These are phyloP conservation scores for Hephaestus fuliginosus DNA, from an alignment of 2,797 vertebrate genomes.

Conservation along the genomic window DNA sequence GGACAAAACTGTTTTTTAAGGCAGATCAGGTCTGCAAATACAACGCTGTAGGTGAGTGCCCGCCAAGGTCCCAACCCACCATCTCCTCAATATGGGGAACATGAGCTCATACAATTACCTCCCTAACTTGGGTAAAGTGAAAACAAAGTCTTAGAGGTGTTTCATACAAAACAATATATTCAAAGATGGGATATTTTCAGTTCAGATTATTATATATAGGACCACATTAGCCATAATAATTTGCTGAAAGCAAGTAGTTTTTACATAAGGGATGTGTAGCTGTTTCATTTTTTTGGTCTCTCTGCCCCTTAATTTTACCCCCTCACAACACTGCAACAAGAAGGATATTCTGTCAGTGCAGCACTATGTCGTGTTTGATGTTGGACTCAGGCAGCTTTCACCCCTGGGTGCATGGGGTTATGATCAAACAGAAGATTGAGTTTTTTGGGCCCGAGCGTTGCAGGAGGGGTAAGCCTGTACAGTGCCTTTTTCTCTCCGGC, in stretches of 20 bases:
- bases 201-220: background rate
- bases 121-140: background rate
- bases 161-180: too few relatives aligned
- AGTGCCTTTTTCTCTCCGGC: constrained; percentile 25
- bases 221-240: background rate
- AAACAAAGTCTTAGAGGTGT: background rate
- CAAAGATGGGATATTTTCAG: background rate
- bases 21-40: constrained; percentile 20
- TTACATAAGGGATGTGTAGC: background rate
- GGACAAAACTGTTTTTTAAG: constrained; percentile 19
- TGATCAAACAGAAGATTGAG: constrained; percentile 61
- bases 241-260: background rate
- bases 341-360: constrained; percentile 5
- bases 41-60: background rate
- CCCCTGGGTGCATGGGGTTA: constrained; percentile 33
- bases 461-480: constrained; percentile 15
- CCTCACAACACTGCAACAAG: background rate
- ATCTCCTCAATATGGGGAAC: background rate
- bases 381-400: constrained; percentile 47
- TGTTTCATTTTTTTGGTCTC: constrained; percentile 2
- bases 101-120: background rate
- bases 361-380: constrained; percentile 48
- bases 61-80: constrained; percentile 2
- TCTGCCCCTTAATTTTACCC: constrained; percentile 10
- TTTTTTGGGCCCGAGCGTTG: constrained; percentile 35